A percentile compares a stretch with the other conserved stretches of the same genome.
Conservation (phyloP, 2,113 vertebrate genomes). For the Atractosteus spatula region DNA sequence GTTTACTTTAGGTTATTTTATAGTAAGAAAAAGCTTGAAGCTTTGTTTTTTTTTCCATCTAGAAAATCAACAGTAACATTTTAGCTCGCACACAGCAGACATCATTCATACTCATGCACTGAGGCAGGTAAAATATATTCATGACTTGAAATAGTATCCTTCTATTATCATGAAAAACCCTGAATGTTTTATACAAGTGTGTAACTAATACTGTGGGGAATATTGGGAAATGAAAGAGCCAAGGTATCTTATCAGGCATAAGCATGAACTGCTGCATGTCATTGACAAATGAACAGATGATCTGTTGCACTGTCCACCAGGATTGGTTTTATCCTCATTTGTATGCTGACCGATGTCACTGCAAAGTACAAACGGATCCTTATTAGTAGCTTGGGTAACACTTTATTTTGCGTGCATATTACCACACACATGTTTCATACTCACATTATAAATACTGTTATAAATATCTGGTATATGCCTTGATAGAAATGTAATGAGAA, state of each 20-base stretch:
- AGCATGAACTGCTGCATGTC: slow-evolving; percentile 21
- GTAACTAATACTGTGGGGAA: slow-evolving; percentile 51
- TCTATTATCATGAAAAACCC: slow-evolving; percentile 44
- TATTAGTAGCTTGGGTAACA: slow-evolving; percentile 37
- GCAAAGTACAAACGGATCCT: slow-evolving; percentile 36
- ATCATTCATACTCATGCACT: slow-evolving; percentile 40
- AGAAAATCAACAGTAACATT: slow-evolving; percentile 3
- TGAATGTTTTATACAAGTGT: slow-evolving; percentile 43
- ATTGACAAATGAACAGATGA: slow-evolving; percentile 46
- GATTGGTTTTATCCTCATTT: slow-evolving; percentile 45
- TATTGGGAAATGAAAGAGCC: slow-evolving; percentile 52
- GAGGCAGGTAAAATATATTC: slow-evolving; percentile 51
- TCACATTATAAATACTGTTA: no score
- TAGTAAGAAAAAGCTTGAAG: no score
- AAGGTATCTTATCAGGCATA: slow-evolving; percentile 43
- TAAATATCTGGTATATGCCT: no score
- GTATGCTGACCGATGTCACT: slow-evolving; percentile 37
- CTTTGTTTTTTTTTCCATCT: no score
- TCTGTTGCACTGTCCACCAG: slow-evolving; percentile 38
- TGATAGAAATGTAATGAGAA: no score
- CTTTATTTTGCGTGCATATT: no score
- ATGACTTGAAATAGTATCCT: slow-evolving; percentile 48
- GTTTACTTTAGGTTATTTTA: no score
- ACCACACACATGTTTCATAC: no score
- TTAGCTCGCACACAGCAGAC: slow-evolving; percentile 36